These are phyloP conservation scores for Galbula dea DNA, from an alignment of 2,113 vertebrate genomes.

Conservation along the genomic window DNA sequence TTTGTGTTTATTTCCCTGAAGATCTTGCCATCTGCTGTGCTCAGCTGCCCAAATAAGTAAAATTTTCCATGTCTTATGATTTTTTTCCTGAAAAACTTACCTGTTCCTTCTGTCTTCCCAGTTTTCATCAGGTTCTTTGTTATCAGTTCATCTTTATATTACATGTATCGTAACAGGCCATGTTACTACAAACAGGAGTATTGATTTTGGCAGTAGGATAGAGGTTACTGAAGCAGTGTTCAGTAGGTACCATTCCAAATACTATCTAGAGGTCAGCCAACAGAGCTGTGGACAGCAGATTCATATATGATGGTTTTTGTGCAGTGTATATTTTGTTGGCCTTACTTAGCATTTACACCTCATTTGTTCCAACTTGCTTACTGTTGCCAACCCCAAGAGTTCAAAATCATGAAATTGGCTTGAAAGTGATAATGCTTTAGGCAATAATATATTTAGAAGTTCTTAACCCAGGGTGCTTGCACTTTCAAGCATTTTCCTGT, in stretches of 20 bases:
- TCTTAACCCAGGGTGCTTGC: not conserved
- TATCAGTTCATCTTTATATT: not conserved
- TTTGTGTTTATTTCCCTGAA: conserved; percentile 67
- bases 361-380: not conserved
- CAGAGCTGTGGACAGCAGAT: not conserved
- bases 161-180: not conserved
- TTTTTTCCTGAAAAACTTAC: conserved; percentile 36
- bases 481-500: not conserved
- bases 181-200: not conserved
- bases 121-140: conserved; percentile 7
- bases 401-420: conserved; percentile 17
- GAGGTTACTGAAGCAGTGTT: not conserved
- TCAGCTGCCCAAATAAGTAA: conserved; percentile 56
- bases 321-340: not conserved
- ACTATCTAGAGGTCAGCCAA: conserved; percentile 15
- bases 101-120: conserved; percentile 16
- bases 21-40: conserved; percentile 59
- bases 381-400: not conserved
- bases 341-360: conserved; percentile 10
- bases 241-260: conserved; percentile 8
- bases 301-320: not conserved
- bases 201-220: conserved; percentile 6
- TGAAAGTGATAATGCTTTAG: not conserved
- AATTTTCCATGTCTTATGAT: conserved; percentile 24
- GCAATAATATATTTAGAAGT: not conserved